Conservation (phyloP, 2,888 invertebrate genomes). For the Petrolisthes cinctipes region DNA sequence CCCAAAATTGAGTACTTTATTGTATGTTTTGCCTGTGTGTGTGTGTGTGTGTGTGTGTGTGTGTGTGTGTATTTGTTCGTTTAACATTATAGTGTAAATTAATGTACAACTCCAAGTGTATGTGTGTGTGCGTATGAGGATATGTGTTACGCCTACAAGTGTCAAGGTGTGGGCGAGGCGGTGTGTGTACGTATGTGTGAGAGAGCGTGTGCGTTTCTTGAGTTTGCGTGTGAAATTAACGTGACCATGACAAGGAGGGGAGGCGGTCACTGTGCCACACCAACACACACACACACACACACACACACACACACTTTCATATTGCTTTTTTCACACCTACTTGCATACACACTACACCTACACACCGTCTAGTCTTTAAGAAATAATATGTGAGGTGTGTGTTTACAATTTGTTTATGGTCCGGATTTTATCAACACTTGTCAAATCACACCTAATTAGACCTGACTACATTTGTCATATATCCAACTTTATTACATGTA, state of each 20-base stretch:
- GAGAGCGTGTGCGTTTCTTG: neutral
- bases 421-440: no score
- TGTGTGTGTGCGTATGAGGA: neutral
- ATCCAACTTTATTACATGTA: no score
- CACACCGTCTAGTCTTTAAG: no score
- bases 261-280: neutral
- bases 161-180: neutral
- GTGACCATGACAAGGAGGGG: neutral
- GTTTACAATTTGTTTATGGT: no score
- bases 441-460: no score
- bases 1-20: neutral
- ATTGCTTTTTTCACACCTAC: no score
- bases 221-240: slow-evolving; percentile 1
- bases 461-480: no score
- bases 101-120: neutral
- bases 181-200: neutral
- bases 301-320: neutral
- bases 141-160: neutral
- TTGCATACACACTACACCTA: no score
- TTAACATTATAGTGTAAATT: neutral
- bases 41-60: slow-evolving; percentile 10
- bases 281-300: neutral
- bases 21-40: neutral
- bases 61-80: neutral
- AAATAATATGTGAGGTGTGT: no score